These are phyloP conservation scores for Carlito syrichta DNA, from an alignment of 2,113 vertebrate species.

Conservation along the genomic window DNA sequence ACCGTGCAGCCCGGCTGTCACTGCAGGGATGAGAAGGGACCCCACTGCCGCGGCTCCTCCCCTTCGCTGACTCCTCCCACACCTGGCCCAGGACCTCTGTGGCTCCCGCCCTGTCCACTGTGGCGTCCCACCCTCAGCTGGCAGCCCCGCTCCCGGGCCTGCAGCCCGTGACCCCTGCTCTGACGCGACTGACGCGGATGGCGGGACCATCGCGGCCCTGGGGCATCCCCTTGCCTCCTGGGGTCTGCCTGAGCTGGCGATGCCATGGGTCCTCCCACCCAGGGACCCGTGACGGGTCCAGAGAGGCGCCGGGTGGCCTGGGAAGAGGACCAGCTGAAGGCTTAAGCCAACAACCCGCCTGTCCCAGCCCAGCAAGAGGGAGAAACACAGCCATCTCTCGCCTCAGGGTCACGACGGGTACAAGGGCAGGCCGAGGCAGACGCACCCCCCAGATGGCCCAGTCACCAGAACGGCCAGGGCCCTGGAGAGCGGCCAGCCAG, in stretches of 20 bases:
- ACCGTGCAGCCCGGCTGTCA: neutral
- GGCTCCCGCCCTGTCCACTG: neutral
- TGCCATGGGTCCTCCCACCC: neutral
- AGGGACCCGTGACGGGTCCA: neutral
- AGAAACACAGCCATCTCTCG: fast-evolving
- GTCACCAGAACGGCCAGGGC: too few relatives aligned
- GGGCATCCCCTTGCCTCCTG: too few relatives aligned
- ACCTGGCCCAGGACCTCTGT: neutral
- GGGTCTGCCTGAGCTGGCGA: neutral
- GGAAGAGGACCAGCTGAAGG: neutral
- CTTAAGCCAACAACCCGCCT: neutral
- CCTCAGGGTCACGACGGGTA: neutral
- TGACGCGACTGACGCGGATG: neutral
- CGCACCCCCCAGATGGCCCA: too few relatives aligned
- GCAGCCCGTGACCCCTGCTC: too few relatives aligned
- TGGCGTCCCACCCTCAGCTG: neutral
- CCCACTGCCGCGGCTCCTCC: too few relatives aligned
- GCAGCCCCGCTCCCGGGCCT: neutral
- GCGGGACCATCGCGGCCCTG: too few relatives aligned
- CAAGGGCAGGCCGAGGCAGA: too few relatives aligned
- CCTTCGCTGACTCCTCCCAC: fast-evolving
- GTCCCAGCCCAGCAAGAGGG: neutral
- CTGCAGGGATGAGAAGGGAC: too few relatives aligned
- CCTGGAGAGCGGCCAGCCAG: neutral
- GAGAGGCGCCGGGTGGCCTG: neutral